Base-by-base conservation (phyloP, 2,888 invertebrate species). In the Minunthozetes semirufus region DNA sequence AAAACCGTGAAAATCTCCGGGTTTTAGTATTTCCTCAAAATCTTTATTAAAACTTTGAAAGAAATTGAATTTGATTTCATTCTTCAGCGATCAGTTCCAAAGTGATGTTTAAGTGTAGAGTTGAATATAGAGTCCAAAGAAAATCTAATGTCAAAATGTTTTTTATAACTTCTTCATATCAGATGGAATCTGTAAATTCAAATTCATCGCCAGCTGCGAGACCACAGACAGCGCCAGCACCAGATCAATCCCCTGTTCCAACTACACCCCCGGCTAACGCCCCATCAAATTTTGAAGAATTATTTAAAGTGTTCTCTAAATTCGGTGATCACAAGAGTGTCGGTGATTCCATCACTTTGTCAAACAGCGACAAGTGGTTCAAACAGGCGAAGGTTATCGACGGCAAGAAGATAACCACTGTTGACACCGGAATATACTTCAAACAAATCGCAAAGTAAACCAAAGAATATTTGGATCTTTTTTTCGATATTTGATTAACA, bases 341-440 rank as follows among this genome's bases (percentile, higher is more conserved):
- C 81, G 93, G 93, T 0, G 92, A 90, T 82, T 86, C 87, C 61
- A 91, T 94, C 78, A 92, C 92, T 0, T 85, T 94, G n/a, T 91
- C 91, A 13, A 92, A 94, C 83, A 90, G 91, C 81, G 94, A 94
- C 83, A 94, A 93, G 84, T 94, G 94, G 94, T 90, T 94, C 89
- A 93, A 93, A 81, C 94, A 94, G 82, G 93, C 93, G 0, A 90
- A 88, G 80, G 88, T 90, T 22, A 82, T 84, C 68, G 93, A 88
- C 76, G 88, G 89, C 1, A 92, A 92, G 84, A 90, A 90, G 81
- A 59, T 73, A 11, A 91, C 91, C 0, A 93, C 94, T 19, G 93
- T 93, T 3, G 94, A 94, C 81, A 94, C 93, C 0, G 93, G 90
- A 63, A 93, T 94, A 78, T 88, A 89, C 82, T 94, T 93, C 83